Evolutionary conservation across 2,888 invertebrate species (phyloP), one percentile per base, ranked within the genome.

Genomic region (Napeogenes inachia): DNA sequence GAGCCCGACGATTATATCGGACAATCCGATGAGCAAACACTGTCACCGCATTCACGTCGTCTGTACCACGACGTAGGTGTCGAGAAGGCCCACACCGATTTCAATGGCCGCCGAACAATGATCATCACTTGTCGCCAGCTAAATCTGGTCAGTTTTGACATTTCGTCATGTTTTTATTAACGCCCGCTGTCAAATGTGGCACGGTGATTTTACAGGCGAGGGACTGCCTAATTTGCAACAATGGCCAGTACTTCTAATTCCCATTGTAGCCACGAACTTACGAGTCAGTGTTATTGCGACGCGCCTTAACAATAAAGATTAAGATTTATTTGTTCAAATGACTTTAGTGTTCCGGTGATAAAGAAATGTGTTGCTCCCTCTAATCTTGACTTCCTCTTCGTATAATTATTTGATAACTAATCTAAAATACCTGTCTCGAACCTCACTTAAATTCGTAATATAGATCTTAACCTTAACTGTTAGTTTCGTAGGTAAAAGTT

Each of bases 61-160:
- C 70, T 75, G 72, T 71, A 70, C 71, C 74, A 65, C 82, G 78
- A 82, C 84, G 88, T 83, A 82, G 84, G 82, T 78, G 82, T 81
- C 75, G 78, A 78, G 74, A 70, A 74, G 78, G 87, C 79, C 88
- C 89, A 89, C 89, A 89, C 89, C 73, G 79, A 88, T 79, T 89
- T 89, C 86, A 83, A 89, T 85, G 73, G 78, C 63, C 63, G 63
- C 62, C 68, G 72, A 79, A 89, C 88, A 89, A 89, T 78, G 78
- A 75, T 62, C 82, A 71, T 88, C 89, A 87, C 87, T 89, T 87
- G 87, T 88, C 85, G 81, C 79, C 82, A 78, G 80, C 86, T 76
- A 87, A 87, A 86, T 85, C 85, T 87, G 85, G 84, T 85, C 87
- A 87, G 89, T 89, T 89, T 85, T 89, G 89, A 89, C 89, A 89